These are phyloP conservation scores for Diadema setosum DNA, from an alignment of 35 echinoderm and acorn worm genomes.

Conservation along the genomic window DNA sequence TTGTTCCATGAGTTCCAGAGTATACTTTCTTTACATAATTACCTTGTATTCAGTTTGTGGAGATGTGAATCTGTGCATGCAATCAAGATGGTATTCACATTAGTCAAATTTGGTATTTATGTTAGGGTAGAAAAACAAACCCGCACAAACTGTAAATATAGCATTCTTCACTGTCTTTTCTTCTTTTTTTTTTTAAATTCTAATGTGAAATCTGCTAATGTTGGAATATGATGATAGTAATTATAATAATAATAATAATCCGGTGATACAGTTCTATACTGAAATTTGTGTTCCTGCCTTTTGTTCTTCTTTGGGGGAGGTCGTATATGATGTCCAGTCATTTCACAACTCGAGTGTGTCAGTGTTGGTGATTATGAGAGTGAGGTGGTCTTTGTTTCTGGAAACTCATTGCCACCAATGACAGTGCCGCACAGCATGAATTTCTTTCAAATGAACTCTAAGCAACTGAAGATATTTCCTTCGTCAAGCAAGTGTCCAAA, in stretches of 20 bases:
- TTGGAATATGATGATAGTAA: too few species aligned
- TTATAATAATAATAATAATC: neutral
- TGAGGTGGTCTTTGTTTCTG: too few species aligned
- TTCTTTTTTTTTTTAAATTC: neutral
- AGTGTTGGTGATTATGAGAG: too few species aligned
- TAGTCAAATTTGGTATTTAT: neutral
- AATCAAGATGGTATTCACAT: neutral
- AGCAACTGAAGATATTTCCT: too few species aligned
- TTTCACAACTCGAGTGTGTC: too few species aligned
- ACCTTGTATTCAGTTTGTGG: neutral
- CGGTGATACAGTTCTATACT: neutral
- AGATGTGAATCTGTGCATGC: neutral
- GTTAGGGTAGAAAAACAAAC: neutral
- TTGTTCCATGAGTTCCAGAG: neutral
- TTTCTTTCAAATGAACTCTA: too few species aligned
- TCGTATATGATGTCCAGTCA: too few species aligned
- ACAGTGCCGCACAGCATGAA: too few species aligned
- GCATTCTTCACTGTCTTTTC: neutral
- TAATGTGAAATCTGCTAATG: too few species aligned
- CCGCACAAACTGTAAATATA: constrained; percentile 11
- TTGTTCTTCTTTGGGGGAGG: neutral
- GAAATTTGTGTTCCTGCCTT: neutral
- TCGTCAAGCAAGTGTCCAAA: too few species aligned
- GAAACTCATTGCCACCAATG: too few species aligned
- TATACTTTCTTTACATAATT: neutral